A percentile compares a stretch with the other conserved stretches of the same genome.
Conservation (phyloP, 1,140 invertebrate genomes). For the Tetragonula clypearis region DNA sequence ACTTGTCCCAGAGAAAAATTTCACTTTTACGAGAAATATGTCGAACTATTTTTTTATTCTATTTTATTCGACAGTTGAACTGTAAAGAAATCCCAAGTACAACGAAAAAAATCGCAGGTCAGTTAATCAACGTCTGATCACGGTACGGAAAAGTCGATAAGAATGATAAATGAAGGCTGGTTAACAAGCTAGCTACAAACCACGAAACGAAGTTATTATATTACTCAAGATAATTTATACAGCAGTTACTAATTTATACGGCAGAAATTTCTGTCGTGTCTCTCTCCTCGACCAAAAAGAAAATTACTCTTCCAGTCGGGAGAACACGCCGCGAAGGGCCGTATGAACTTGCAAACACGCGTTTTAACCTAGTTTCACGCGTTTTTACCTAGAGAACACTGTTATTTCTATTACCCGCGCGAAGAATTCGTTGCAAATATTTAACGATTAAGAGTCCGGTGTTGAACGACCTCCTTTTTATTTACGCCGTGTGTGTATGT, state of each 20-base stretch:
- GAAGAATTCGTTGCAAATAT: not conserved
- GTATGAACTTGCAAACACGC: not conserved
- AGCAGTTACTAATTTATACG: not conserved
- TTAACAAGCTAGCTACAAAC: constrained; percentile 2
- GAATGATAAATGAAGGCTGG: not conserved
- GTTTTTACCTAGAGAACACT: not conserved
- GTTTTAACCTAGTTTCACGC: not conserved
- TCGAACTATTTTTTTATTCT: too few species aligned
- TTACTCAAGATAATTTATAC: not conserved
- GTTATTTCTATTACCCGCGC: not conserved
- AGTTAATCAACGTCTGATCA: not conserved
- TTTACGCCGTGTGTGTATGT: too few species aligned
- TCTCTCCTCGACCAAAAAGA: too few species aligned
- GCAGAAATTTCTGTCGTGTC: not conserved
- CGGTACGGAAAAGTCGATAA: not conserved
- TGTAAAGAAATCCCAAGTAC: too few species aligned
- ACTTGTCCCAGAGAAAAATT: too few species aligned
- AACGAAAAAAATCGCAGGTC: too few species aligned
- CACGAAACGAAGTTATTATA: not conserved
- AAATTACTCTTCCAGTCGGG: too few species aligned
- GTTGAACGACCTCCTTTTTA: too few species aligned
- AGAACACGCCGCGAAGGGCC: too few species aligned
- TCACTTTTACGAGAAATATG: too few species aligned
- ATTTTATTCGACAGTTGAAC: too few species aligned
- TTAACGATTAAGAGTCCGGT: not conserved